Percentiles rank a stretch among this genome's conserved stretches.
Evolutionary conservation across 2,113 vertebrate genomes (phyloP).

Genomic region (Prinia subflava): DNA sequence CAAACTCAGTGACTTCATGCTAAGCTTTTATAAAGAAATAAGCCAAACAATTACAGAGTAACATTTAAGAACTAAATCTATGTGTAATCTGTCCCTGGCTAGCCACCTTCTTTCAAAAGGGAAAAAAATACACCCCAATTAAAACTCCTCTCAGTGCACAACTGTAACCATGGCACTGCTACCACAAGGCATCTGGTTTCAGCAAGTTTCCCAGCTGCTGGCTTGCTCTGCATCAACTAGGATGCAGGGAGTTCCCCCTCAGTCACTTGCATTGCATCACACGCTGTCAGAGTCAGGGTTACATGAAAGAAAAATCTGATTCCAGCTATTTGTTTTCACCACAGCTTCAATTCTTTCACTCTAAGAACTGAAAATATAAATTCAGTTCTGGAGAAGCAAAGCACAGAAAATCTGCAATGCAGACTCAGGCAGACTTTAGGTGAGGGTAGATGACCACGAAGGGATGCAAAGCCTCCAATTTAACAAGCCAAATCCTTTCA

Average conservation of each 20-base stretch:
- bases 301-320: not conserved
- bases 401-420: not conserved
- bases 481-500: not conserved
- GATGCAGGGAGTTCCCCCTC: not conserved
- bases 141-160: not conserved
- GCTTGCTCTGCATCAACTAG: not conserved
- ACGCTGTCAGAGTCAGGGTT: not conserved
- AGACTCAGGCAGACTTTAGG: not conserved
- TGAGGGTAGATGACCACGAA: not conserved
- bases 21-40: not conserved
- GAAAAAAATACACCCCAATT: not conserved
- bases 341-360: not conserved
- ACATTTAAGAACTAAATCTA: not conserved
- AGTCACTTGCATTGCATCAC: not conserved
- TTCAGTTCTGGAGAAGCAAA: not conserved
- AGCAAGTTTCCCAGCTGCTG: not conserved
- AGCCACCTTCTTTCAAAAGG: not conserved
- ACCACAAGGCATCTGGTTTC: not conserved
- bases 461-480: not conserved
- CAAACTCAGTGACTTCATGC: not conserved
- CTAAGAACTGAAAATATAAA: not conserved
- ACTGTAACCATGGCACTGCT: not conserved
- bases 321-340: constrained; percentile 15
- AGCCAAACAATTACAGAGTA: constrained; percentile 8
- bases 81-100: not conserved